Evolutionary conservation across 1,140 invertebrate genomes (phyloP).

Genomic region (Leguminivora glycinivorella): DNA sequence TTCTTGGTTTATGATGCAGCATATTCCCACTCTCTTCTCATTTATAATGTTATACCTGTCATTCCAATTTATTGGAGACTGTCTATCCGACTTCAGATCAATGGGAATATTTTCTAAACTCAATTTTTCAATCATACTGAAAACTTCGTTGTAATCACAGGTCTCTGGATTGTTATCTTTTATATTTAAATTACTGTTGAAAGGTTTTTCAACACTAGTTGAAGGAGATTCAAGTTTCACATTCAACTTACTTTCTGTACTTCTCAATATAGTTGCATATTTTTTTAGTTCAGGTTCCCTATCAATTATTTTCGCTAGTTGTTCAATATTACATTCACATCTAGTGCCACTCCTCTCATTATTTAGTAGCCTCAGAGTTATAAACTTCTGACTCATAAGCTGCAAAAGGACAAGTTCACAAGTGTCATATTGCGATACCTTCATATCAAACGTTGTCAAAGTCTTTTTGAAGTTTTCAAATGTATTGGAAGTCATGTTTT

Average conservation of each 20-base stretch:
- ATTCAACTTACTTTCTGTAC: slow-evolving; percentile 49
- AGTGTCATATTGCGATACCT: slow-evolving; percentile 54
- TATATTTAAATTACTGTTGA: slow-evolving; percentile 32
- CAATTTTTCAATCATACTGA: slow-evolving; percentile 44
- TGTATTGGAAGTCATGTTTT: slow-evolving; percentile 54
- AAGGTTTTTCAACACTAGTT: slow-evolving; percentile 1
- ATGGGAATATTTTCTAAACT: slow-evolving; percentile 42
- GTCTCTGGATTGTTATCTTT: slow-evolving; percentile 33
- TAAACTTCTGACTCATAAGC: slow-evolving; percentile 63
- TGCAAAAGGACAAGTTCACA: slow-evolving; percentile 67
- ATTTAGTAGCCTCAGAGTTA: slow-evolving; percentile 46
- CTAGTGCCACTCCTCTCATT: slow-evolving; percentile 37
- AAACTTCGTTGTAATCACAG: slow-evolving; percentile 48
- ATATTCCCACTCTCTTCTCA: slow-evolving; percentile 57
- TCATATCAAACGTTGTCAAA: slow-evolving; percentile 52
- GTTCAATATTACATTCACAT: slow-evolving; percentile 46
- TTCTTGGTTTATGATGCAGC: slow-evolving; percentile 72
- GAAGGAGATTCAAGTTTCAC: slow-evolving; percentile 29
- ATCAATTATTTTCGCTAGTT: slow-evolving; percentile 56
- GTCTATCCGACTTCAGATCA: slow-evolving; percentile 60
- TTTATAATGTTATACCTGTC: slow-evolving; percentile 61
- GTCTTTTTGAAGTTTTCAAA: slow-evolving; percentile 58
- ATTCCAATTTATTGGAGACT: slow-evolving; percentile 32
- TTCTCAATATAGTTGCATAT: slow-evolving; percentile 47
- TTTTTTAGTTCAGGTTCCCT: slow-evolving; percentile 47